Conservation (phyloP, 1,140 invertebrate species). For the Anthonomus grandis region DNA sequence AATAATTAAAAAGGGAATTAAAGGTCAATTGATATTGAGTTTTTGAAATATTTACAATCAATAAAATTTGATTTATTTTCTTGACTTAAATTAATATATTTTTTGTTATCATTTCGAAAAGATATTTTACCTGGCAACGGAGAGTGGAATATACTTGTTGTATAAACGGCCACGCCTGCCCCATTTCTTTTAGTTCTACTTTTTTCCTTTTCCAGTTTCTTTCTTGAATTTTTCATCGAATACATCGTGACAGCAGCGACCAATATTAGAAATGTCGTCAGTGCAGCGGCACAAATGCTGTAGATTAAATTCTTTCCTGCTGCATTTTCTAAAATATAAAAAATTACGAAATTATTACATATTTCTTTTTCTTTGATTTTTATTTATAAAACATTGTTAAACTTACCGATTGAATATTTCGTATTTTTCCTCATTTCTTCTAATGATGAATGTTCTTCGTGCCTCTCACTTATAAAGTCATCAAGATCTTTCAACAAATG, state of each 20-base stretch:
- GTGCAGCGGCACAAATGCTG: slow-evolving; percentile 17
- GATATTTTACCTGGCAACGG: slow-evolving; percentile 52
- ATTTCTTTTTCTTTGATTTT: too few relatives aligned
- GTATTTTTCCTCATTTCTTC: slow-evolving; percentile 3
- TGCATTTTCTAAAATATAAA: too few relatives aligned
- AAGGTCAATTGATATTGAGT: too few relatives aligned
- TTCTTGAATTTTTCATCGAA: slow-evolving; percentile 28
- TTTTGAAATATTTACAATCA: too few relatives aligned
- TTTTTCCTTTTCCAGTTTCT: slow-evolving; percentile 6
- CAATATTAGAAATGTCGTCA: slow-evolving; percentile 17
- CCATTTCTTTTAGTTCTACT: not conserved
- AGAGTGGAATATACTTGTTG: slow-evolving; percentile 53
- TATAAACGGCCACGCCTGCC: slow-evolving; percentile 26
- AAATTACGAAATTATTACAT: too few relatives aligned
- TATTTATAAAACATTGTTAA: too few relatives aligned
- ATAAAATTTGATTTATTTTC: slow-evolving; percentile 29
- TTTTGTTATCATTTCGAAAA: not conserved
- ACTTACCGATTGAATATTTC: too few relatives aligned
- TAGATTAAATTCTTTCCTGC: slow-evolving; percentile 17
- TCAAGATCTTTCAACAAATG: not conserved
- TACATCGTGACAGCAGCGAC: slow-evolving; percentile 11
- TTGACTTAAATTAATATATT: not conserved
- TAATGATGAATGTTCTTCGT: slow-evolving; percentile 5
- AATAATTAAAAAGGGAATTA: too few relatives aligned
- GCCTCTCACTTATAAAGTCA: slow-evolving; percentile 1